phyloP scores from a whole-genome alignment of 2,113 vertebrate species.

The Eublepharis macularius region DNA sequence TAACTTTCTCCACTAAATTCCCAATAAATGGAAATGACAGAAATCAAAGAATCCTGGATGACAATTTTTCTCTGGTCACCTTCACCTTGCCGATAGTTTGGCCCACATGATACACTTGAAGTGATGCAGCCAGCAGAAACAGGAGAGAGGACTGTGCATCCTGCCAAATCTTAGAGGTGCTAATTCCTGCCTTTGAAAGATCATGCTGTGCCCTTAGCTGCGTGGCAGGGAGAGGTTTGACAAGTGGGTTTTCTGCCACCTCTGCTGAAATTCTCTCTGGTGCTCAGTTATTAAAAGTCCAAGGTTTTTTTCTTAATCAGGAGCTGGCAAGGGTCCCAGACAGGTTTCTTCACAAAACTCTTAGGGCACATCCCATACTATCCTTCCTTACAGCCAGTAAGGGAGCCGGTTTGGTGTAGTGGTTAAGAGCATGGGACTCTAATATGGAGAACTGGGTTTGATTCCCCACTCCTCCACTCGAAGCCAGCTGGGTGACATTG shows the following conservation, averaged over 20 bases:
- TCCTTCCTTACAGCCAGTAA: no score
- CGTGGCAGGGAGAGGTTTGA: not conserved
- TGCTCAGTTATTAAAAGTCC: not conserved
- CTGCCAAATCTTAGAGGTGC: not conserved
- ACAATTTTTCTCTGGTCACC: not conserved
- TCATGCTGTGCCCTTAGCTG: not conserved
- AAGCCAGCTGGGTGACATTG: no score
- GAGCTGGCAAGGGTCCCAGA: not conserved
- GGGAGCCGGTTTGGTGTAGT: no score
- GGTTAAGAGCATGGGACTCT: no score
- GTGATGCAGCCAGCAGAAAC: not conserved
- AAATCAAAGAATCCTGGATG: no score
- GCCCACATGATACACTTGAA: not conserved
- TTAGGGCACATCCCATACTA: not conserved
- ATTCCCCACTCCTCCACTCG: no score
- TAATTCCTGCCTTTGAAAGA: not conserved
- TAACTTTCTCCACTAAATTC: no score
- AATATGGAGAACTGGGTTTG: no score
- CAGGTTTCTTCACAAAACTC: not conserved
- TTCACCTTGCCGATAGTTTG: not conserved
- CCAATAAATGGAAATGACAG: no score
- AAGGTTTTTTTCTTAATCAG: not conserved
- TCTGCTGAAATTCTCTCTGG: not conserved
- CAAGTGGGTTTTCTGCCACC: conserved; percentile 1
- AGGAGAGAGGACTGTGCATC: not conserved